Percentiles rank a stretch among this genome's conserved stretches.
Evolutionary conservation across 2,888 invertebrate species (phyloP).

Genomic region (Tricholauxania praeusta): DNA sequence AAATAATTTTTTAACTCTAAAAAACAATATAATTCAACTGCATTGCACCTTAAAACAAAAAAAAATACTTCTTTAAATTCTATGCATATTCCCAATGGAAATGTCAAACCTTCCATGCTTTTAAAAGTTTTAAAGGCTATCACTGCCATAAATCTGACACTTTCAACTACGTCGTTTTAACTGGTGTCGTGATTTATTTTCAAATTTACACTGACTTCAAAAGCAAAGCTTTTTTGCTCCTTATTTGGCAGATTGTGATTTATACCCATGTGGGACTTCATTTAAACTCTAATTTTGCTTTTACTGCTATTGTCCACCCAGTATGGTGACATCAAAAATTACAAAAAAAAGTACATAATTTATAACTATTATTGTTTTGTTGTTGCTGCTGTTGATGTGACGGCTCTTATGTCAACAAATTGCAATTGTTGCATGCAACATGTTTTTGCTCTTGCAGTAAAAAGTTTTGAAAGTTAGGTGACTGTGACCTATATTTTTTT

Average conservation of each 20-base stretch:
- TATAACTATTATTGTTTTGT: too few species aligned
- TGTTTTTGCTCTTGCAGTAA: background rate
- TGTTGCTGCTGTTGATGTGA: background rate
- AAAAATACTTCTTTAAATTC: too few species aligned
- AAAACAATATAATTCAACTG: too few species aligned
- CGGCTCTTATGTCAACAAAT: background rate
- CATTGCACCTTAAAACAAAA: too few species aligned
- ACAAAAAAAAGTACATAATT: too few species aligned
- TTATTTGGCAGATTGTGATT: conserved; percentile 12
- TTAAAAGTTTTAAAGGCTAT: conserved; percentile 16
- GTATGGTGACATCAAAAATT: background rate
- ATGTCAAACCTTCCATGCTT: background rate
- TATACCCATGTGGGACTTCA: conserved; percentile 21
- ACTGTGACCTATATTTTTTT: too few species aligned
- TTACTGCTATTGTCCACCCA: background rate
- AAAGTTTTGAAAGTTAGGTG: too few species aligned
- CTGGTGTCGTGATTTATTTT: conserved; percentile 13
- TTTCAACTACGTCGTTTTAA: background rate
- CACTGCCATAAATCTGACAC: background rate
- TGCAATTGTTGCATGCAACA: background rate
- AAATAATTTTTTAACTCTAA: too few species aligned
- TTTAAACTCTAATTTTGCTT: conserved; percentile 22
- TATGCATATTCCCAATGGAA: background rate
- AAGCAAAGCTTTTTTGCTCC: background rate
- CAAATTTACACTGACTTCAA: background rate